Percentiles rank a stretch among this genome's conserved stretches.
Evolutionary conservation across 2,888 invertebrate genomes (phyloP).

Genomic region (Tanytarsus gracilentus): DNA sequence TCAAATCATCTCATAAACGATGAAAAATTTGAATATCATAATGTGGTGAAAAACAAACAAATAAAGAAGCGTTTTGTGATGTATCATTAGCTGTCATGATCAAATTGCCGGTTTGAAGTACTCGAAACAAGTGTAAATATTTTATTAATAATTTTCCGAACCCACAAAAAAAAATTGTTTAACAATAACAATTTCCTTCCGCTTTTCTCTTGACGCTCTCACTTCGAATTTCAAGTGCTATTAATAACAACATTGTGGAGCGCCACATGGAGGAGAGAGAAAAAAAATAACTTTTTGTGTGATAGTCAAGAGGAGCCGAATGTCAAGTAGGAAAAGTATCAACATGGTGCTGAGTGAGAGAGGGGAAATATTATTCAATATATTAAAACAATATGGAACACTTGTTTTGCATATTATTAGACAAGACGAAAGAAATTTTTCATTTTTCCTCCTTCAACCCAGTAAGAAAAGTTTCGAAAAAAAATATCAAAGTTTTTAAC

Average conservation of each 20-base stretch:
- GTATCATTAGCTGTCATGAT: slow-evolving; percentile 26
- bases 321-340: slow-evolving; percentile 27
- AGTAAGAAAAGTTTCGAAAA: too few species aligned
- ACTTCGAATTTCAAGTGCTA: not conserved
- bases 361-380: slow-evolving; percentile 25
- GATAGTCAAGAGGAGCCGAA: not conserved
- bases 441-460: not conserved
- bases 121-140: slow-evolving; percentile 24
- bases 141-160: slow-evolving; percentile 24
- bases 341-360: slow-evolving; percentile 21
- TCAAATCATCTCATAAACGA: too few species aligned
- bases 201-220: not conserved
- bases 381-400: slow-evolving; percentile 30
- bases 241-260: slow-evolving; percentile 25
- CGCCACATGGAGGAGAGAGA: slow-evolving; percentile 12
- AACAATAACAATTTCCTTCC: slow-evolving; percentile 26
- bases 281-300: not conserved
- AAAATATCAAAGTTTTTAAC: too few species aligned
- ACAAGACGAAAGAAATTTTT: not conserved
- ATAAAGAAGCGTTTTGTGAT: slow-evolving; percentile 13
- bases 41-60: slow-evolving; percentile 6
- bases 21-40: too few species aligned
- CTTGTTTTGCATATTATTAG: slow-evolving; percentile 29
- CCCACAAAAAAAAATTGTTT: slow-evolving; percentile 11
- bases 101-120: not conserved